Evolutionary conservation across 2,113 vertebrate genomes (phyloP), one percentile per base, ranked within the genome.

Genomic region (Dinomys branickii): DNA sequence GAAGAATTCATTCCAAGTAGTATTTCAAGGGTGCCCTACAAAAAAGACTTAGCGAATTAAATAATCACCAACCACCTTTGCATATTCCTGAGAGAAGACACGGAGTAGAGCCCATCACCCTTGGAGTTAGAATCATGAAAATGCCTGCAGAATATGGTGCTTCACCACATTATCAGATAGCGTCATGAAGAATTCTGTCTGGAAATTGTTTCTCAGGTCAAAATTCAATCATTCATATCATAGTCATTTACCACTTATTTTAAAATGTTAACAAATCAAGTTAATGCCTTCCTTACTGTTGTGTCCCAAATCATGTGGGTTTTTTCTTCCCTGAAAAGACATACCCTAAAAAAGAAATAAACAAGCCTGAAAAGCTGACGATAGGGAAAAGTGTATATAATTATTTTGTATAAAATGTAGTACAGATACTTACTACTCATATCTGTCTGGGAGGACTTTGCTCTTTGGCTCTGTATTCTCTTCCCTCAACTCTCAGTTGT

Each of bases 261-360:
- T 80, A 85, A 58, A 87, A 84, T 77, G 90, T 65, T 71, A 90
- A 88, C 33, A 87, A 95, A 84, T 77, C 24, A 83, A 82, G 12
- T 33, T 54, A 85, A 78, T 85, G 26, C 4, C 13, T 90, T 93
- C 28, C 52, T 95, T 54, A 61, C 38, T 63, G 26, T 22, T 56
- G 41, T 30, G 47, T 38, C 12, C 54, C 22, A 67, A 95, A 84
- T 24, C 11, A 28, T 20, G 7, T 41, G 8, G 4, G 83, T 89
- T 91, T 91, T 89, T 96, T 83, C 84, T 96, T 89, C 61, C 73
- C 91, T n/a, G n/a, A 83, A 69, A 75, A 58, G 41, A 47, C 10
- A 63, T 30, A 81, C 30, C 19, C 13, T 56, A 58, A 56, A 92
- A 95, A 92, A 69, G 17, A 84, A 87, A 69, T 30, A 91, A 78